Evolutionary conservation across 1,140 invertebrate species (phyloP), one percentile per base, ranked within the genome.

Genomic region (Drosophila nasuta): DNA sequence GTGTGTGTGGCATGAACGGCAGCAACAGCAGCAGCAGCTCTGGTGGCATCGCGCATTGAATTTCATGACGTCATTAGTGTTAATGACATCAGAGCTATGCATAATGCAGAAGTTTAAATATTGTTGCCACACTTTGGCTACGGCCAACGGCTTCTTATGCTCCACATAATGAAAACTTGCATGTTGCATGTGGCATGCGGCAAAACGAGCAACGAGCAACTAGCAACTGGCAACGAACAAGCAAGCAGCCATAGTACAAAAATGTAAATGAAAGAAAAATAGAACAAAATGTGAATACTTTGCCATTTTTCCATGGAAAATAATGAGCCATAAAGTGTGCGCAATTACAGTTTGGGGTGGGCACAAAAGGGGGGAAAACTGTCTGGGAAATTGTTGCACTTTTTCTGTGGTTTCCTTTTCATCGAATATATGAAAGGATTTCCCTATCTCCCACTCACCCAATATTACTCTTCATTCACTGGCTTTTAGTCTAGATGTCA

Each of bases 61-160:
- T 83, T 86, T 85, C 81, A 86, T 83, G 81, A 85, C 81, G 82
- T 83, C 81, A 77, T 83, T 83, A 83, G 81, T 79, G 81, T 77
- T 83, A 83, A 83, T 83, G 81, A 75, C 81, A 66, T 75, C 67
- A 75, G 72, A 46, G 62, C 49, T 75, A 82, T 82, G 81, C 81
- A 82, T 82, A 65, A 82, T 83, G 81, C 81, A 59, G 51, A 59
- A 75, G 68, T 77, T 83, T 81, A 83, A 83, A 81, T 75, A 81
- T 85, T 81, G 54, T 57, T 49, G 60, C 73, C 68, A 66, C 80
- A 75, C 49, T 82, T 65, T 67, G 56, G 59, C 63, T 74, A 28
- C 49, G 54, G 51, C 46, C 48, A 54, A 35, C 30, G 33, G 48
- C 65, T 66, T 74, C 81, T 70, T 63, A 70, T 79, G 82, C 63